Evolutionary conservation across 2,888 invertebrate species (phyloP), one percentile per base, ranked within the genome.

Genomic region (Argynnis bischoffii): DNA sequence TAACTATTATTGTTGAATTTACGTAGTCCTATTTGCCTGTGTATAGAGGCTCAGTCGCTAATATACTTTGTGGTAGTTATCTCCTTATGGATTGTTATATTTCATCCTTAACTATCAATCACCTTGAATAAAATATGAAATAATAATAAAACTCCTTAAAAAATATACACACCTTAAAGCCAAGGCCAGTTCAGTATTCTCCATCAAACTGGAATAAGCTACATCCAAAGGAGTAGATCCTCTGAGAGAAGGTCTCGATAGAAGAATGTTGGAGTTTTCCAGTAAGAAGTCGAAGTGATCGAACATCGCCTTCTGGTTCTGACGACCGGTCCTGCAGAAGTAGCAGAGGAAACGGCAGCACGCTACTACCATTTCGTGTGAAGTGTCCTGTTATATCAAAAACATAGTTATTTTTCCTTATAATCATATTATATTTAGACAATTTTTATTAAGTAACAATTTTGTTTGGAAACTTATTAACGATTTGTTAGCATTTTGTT

Each of bases 301-400:
- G 89, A 99, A 99, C 99, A 99, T 99, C 3, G 99, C 99, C 84
- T 99, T 98, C 89, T 99, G 99, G 92, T 99, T 99, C 90, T 98
- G 98, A 1, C 99, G 94, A 1, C 99, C 99, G 0, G 99, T 99
- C 55, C 99, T 95, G 86, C 99, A 99, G 94, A 99, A 99, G 89
- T 99, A 99, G 89, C 99, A 99, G 55, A 99, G 95, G 93, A 99
- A 99, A 54, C 99, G 96, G 86, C 99, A 99, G 86, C 99, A 99
- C 6, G 99, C 99, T 0, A 99, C 99, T 41, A 99, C 99, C 99
- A 99, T 99, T 90, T 99, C 99, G 83, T 99, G 98, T 0, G 99
- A 99, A 0, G 99, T 99, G 86, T 99, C 96, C 94, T 78, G 63
- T 13, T 13, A 26, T 35, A 55, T 5, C 55, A 21, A 26, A 14